Evolutionary conservation across 2,113 vertebrate genomes (phyloP).

Genomic region (Tonatia bakeri): DNA sequence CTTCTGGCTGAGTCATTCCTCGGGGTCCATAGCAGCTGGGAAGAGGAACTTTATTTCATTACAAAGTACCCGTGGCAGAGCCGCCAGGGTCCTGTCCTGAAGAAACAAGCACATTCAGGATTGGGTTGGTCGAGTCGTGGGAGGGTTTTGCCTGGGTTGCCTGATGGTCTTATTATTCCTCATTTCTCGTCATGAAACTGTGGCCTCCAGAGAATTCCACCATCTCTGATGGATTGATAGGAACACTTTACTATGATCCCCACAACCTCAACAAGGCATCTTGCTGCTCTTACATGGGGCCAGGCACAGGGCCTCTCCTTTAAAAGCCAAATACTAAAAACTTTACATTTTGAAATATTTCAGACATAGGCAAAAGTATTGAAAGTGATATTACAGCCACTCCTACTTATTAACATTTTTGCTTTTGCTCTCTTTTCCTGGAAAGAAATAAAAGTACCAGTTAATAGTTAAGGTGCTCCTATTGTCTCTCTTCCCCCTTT

Average conservation of each 20-base stretch:
- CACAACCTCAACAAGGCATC: not conserved
- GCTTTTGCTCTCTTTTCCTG: not conserved
- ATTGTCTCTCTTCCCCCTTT: not conserved
- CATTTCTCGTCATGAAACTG: not conserved
- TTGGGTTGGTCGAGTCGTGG: not conserved
- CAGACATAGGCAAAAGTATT: not conserved
- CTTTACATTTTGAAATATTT: not conserved
- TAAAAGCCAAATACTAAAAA: not conserved
- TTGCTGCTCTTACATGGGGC: not conserved
- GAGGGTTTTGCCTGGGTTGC: not conserved
- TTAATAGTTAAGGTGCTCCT: not conserved
- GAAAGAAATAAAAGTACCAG: not conserved
- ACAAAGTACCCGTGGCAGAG: not conserved
- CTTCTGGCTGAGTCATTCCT: not conserved
- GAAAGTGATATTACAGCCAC: not conserved
- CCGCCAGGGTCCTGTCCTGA: not conserved
- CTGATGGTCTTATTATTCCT: not conserved
- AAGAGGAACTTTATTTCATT: not conserved
- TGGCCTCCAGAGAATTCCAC: not conserved
- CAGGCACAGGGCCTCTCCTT: not conserved
- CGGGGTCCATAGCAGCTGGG: not conserved
- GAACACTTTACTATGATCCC: not conserved
- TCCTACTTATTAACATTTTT: not conserved
- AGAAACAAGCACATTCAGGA: not conserved
- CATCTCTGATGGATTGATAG: not conserved